phyloP scores from a whole-genome alignment of 1,140 invertebrate genomes.

The Ephestia elutella region DNA sequence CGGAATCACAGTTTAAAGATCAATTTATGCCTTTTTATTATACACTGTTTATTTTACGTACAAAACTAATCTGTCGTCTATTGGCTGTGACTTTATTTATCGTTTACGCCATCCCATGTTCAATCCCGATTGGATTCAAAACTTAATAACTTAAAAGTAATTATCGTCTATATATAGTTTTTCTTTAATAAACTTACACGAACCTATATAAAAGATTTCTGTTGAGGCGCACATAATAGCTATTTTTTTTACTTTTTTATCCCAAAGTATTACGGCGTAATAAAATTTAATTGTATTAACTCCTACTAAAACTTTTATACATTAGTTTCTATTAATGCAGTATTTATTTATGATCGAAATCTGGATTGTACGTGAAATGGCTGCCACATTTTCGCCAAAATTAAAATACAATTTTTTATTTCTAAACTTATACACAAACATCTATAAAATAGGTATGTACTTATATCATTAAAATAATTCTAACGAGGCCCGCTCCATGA shows the following conservation, averaged over 20 bases:
- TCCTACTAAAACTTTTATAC: too few species aligned
- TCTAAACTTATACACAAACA: not conserved
- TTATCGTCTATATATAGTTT: too few species aligned
- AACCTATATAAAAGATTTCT: too few species aligned
- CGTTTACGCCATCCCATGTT: not conserved
- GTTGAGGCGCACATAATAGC: too few species aligned
- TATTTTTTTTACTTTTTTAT: too few species aligned
- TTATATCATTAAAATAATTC: not conserved
- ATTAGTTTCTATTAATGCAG: too few species aligned
- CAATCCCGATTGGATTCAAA: not conserved
- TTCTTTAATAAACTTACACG: too few species aligned
- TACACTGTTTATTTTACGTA: not conserved
- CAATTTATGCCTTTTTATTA: not conserved
- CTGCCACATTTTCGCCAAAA: not conserved
- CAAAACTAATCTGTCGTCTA: not conserved
- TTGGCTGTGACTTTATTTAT: conserved; percentile 13
- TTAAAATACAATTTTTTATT: not conserved
- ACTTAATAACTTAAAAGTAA: not conserved
- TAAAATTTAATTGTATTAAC: too few species aligned
- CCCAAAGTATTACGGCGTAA: too few species aligned
- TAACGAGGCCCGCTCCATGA: conserved; percentile 23
- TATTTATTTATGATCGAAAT: too few species aligned
- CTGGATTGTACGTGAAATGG: not conserved
- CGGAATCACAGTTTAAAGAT: too few species aligned
- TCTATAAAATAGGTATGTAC: not conserved